Evolutionary conservation across 2,888 invertebrate genomes (phyloP).

Genomic region (Phaonia tiefii): DNA sequence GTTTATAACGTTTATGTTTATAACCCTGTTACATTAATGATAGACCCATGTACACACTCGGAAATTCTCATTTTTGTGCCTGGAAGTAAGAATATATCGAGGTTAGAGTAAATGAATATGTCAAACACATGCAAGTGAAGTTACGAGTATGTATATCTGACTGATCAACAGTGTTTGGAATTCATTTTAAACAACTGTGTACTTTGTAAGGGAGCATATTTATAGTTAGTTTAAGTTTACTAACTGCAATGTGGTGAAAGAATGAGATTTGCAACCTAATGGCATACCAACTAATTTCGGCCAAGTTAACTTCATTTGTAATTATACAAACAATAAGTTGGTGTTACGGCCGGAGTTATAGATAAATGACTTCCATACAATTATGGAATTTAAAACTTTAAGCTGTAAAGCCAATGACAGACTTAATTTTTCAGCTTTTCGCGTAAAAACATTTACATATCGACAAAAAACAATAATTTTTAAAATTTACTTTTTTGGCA

Average conservation of each 20-base stretch:
- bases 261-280: neutral
- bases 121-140: neutral
- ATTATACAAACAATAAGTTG: neutral
- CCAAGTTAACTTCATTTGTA: neutral
- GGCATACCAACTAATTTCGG: neutral
- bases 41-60: constrained; percentile 2
- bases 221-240: constrained; percentile 51
- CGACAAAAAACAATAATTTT: no score
- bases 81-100: no score
- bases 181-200: neutral
- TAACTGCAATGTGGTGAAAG: constrained; percentile 30
- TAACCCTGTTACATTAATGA: constrained; percentile 48
- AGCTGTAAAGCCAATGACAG: no score
- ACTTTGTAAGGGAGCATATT: no score
- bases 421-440: no score
- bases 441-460: no score
- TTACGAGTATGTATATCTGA: neutral
- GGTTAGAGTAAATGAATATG: neutral
- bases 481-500: no score
- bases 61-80: no score
- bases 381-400: no score
- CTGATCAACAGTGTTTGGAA: neutral
- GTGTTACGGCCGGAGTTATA: no score
- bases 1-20: constrained; percentile 61
- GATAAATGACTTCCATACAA: no score